Percentiles rank a stretch among this genome's conserved stretches.
These are phyloP conservation scores for Pseudomyrmex sp. DNA, from an alignment of 1,140 invertebrate genomes.

Conservation along the genomic window DNA sequence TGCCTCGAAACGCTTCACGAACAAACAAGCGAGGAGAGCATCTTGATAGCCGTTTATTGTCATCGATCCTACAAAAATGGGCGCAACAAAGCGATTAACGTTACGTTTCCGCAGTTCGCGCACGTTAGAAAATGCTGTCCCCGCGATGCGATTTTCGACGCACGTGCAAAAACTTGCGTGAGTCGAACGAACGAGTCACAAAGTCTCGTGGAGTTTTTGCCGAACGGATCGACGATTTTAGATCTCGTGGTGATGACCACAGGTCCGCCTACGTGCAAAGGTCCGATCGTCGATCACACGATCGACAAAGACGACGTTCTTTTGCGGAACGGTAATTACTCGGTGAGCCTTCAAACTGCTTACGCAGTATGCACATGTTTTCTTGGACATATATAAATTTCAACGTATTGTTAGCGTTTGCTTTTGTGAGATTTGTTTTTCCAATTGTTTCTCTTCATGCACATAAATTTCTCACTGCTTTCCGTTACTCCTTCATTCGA, in stretches of 20 bases:
- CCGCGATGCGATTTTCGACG: slow-evolving; percentile 45
- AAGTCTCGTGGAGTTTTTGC: slow-evolving; percentile 10
- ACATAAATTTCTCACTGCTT: no score
- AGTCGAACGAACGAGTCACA: not conserved
- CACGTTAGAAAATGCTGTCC: slow-evolving; percentile 69
- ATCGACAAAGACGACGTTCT: slow-evolving; percentile 35
- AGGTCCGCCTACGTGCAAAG: slow-evolving; percentile 46
- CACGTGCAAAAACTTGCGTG: slow-evolving; percentile 46
- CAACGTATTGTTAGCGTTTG: not conserved
- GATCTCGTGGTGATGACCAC: slow-evolving; percentile 37
- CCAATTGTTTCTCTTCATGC: no score
- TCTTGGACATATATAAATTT: not conserved
- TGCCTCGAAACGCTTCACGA: slow-evolving; percentile 69
- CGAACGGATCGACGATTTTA: not conserved
- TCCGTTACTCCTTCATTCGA: no score
- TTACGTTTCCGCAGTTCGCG: slow-evolving; percentile 18
- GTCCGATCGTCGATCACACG: slow-evolving; percentile 64
- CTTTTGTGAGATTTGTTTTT: no score
- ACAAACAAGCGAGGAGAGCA: not conserved
- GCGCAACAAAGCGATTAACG: not conserved
- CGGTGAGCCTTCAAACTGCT: slow-evolving; percentile 54
- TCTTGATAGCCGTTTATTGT: slow-evolving; percentile 64
- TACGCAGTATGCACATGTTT: not conserved
- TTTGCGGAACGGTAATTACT: slow-evolving; percentile 24
- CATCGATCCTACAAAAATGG: slow-evolving; percentile 15